Conservation (phyloP, 37 sponge, comb jelly and placozoan genomes). For the Beroe forskalii region DNA sequence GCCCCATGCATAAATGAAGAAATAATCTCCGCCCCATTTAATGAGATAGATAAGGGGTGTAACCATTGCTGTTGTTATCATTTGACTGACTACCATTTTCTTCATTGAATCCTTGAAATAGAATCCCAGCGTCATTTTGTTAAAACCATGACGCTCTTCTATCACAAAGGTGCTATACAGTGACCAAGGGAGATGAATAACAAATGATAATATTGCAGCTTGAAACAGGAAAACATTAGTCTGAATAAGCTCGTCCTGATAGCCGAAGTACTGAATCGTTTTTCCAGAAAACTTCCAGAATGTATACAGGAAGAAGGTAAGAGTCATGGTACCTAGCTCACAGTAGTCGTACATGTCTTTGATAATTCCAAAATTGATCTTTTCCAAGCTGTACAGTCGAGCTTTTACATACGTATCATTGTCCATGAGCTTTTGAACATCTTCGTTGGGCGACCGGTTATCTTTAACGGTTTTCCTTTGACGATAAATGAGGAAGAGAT, state of each 20-base stretch:
- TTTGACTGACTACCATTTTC: constrained; percentile 68
- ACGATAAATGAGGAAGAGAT: constrained; percentile 15
- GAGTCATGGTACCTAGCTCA: constrained; percentile 60
- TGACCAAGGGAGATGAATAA: constrained; percentile 81
- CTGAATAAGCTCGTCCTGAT: constrained; percentile 72
- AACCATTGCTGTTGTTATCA: constrained; percentile 69
- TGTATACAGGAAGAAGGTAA: constrained; percentile 13
- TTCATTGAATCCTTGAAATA: constrained; percentile 88
- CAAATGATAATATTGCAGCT: constrained; percentile 42
- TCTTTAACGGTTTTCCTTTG: constrained; percentile 32
- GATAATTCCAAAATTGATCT: constrained; percentile 72
- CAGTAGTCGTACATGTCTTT: constrained; percentile 71
- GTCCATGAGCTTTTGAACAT: constrained; percentile 73
- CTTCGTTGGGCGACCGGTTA: constrained; percentile 37
- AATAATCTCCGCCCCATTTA: constrained; percentile 87
- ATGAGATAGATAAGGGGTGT: constrained; percentile 71
- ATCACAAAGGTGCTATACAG: constrained; percentile 82
- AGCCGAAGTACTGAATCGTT: constrained; percentile 68
- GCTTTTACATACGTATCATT: constrained; percentile 79
- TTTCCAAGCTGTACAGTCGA: constrained; percentile 85
- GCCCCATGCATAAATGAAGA: constrained; percentile 93
- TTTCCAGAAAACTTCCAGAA: constrained; percentile 74
- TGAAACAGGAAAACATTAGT: constrained; percentile 72
- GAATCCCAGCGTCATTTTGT: constrained; percentile 88
- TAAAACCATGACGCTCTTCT: constrained; percentile 95